A percentile compares a stretch with the other conserved stretches of the same genome.
Conservation (phyloP, 2,888 invertebrate species). For the Fragum sueziense region DNA sequence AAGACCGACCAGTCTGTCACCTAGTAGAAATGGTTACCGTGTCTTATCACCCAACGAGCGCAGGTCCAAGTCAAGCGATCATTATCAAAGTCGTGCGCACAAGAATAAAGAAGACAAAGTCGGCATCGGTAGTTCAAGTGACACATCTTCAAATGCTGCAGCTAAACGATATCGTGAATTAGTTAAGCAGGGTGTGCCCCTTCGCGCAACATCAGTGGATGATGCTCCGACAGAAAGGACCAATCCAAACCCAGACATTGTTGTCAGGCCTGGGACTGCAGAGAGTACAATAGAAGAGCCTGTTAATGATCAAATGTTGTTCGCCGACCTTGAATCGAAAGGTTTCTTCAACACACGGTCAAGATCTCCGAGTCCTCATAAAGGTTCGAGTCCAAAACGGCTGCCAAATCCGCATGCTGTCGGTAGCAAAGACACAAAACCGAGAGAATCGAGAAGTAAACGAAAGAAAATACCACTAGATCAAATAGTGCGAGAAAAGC, state of each 20-base stretch:
- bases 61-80: constrained; percentile 8
- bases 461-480: constrained; percentile 63
- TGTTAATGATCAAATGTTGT: constrained; percentile 63
- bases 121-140: constrained; percentile 19
- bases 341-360: constrained; percentile 64
- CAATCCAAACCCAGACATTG: constrained; percentile 36
- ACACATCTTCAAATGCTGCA: constrained; percentile 44
- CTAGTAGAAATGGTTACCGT: neutral
- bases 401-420: constrained; percentile 6
- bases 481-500: constrained; percentile 73
- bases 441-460: constrained; percentile 38
- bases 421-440: constrained; percentile 21
- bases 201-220: constrained; percentile 71
- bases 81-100: neutral
- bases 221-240: constrained; percentile 45
- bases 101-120: neutral
- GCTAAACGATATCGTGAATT: constrained; percentile 71
- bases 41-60: neutral
- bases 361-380: constrained; percentile 49
- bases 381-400: constrained; percentile 39
- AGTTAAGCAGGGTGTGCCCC: constrained; percentile 72
- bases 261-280: constrained; percentile 44
- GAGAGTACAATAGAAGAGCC: constrained; percentile 51
- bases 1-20: constrained; percentile 10
- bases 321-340: constrained; percentile 66